Percentiles rank a stretch among this genome's conserved stretches.
Evolutionary conservation across 2,797 vertebrate species (phyloP).

Genomic region (Acridotheres tristis): DNA sequence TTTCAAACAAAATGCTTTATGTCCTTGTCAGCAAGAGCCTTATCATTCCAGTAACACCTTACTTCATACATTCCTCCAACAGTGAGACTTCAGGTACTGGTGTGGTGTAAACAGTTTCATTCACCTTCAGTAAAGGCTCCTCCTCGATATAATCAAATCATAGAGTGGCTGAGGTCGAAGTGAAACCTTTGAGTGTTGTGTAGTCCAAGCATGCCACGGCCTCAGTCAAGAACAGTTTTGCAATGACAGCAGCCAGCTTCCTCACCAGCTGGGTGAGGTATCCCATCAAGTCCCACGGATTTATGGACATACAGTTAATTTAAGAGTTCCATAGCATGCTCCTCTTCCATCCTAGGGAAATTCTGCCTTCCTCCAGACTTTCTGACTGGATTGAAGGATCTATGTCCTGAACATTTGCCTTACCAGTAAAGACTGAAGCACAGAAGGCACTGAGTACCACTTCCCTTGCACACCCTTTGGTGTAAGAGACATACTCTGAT

Average conservation of each 20-base stretch:
- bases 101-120: neutral
- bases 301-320: neutral
- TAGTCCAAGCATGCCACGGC: rapidly evolving
- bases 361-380: neutral
- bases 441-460: rapidly evolving
- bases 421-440: neutral
- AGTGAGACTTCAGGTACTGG: neutral
- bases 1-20: neutral
- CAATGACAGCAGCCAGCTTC: neutral
- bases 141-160: neutral
- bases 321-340: neutral
- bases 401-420: neutral
- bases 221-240: neutral
- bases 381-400: neutral
- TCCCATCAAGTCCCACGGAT: neutral
- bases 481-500: neutral
- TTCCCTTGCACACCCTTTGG: neutral
- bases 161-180: neutral
- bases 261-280: neutral
- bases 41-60: neutral
- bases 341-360: neutral
- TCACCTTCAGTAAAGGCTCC: neutral
- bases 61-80: neutral
- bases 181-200: neutral
- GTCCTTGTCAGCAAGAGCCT: neutral